Conservation (phyloP, 2,797 vertebrate genomes). For the Graptemys geographica region DNA sequence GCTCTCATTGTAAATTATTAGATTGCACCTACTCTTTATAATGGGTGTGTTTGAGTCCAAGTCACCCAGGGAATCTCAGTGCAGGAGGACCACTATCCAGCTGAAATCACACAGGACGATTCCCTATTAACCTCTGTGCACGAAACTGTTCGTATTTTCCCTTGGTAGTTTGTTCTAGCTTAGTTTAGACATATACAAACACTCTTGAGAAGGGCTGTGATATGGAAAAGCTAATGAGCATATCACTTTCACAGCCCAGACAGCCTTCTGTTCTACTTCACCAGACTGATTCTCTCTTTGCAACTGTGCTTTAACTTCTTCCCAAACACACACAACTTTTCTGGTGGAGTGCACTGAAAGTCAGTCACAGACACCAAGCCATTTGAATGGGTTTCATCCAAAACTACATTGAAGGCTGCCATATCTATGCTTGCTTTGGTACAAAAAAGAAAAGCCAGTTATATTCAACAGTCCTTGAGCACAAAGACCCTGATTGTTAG, state of each 20-base stretch:
- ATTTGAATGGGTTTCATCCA: neutral
- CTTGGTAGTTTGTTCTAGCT: neutral
- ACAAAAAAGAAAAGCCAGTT: neutral
- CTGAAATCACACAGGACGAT: neutral
- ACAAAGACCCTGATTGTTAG: neutral
- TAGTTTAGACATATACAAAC: neutral
- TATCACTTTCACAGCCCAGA: neutral
- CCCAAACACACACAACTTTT: neutral
- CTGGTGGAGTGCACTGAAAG: neutral
- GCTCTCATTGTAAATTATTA: too few relatives aligned
- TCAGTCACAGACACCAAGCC: neutral
- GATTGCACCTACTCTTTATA: too few relatives aligned
- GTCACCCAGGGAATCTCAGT: neutral
- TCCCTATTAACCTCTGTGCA: neutral
- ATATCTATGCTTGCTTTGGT: neutral
- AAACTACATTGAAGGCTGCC: neutral
- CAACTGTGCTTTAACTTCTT: neutral
- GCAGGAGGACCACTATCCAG: neutral
- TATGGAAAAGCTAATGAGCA: neutral
- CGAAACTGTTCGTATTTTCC: neutral
- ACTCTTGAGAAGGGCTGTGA: neutral
- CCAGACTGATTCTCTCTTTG: neutral
- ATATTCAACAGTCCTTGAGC: neutral
- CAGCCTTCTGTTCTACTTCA: neutral
- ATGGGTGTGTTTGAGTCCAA: too few relatives aligned